A percentile compares a stretch with the other conserved stretches of the same genome.
Evolutionary conservation across 1,140 invertebrate genomes (phyloP).

Genomic region (Drosophila kikkawai): DNA sequence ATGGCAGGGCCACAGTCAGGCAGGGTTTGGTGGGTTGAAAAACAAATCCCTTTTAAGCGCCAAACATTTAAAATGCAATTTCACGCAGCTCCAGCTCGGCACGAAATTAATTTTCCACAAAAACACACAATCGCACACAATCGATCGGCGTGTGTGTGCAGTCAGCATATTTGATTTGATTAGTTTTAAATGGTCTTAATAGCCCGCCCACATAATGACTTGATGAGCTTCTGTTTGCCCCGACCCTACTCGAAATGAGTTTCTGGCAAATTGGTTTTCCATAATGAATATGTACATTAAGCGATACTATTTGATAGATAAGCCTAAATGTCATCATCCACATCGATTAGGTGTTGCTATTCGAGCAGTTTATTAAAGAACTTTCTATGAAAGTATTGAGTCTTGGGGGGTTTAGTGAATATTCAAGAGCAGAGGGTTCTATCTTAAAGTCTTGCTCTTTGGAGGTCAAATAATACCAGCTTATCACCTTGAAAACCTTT

Average conservation of each 20-base stretch:
- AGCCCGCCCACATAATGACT: conserved; percentile 73
- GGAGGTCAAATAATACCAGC: neutral
- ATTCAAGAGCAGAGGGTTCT: neutral
- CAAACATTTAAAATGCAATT: conserved; percentile 78
- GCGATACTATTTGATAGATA: conserved; percentile 51
- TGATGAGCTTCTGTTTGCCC: conserved; percentile 55
- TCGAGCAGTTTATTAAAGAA: neutral
- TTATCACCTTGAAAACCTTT: no score
- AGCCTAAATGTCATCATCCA: conserved; percentile 17
- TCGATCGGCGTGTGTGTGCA: conserved; percentile 33
- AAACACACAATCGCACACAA: conserved; percentile 42
- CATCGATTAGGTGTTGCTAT: conserved; percentile 16
- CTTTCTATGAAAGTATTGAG: neutral
- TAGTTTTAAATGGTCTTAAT: conserved; percentile 80
- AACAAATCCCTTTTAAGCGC: conserved; percentile 72
- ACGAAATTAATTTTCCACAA: conserved; percentile 78
- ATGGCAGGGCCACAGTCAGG: conserved; percentile 26
- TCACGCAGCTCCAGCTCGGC: conserved; percentile 48
- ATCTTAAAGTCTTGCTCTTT: neutral
- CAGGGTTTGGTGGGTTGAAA: neutral
- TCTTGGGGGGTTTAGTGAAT: neutral
- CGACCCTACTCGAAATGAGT: conserved; percentile 23
- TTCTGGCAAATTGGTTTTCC: conserved; percentile 65
- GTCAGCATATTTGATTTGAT: conserved; percentile 78
- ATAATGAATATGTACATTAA: conserved; percentile 78